These are phyloP conservation scores for Caenorhabditis remanei DNA, from an alignment of 1,140 invertebrate genomes.

Conservation along the genomic window DNA sequence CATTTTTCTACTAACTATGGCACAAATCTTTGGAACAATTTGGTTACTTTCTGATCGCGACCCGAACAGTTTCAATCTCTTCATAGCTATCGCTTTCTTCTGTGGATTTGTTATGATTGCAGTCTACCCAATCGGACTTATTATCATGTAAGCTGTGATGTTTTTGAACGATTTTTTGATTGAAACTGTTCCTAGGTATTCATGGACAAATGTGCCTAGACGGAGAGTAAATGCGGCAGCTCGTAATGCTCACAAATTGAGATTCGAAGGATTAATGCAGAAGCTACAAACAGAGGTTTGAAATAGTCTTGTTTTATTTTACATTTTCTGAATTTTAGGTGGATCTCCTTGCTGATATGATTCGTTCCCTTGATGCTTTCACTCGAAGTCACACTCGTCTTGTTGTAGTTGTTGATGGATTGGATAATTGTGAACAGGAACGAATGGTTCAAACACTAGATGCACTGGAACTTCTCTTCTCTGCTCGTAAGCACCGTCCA, in stretches of 20 bases:
- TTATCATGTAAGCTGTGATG: constrained; percentile 13
- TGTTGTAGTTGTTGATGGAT: constrained; percentile 94
- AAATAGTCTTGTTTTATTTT: background rate
- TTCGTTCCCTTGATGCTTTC: constrained; percentile 78
- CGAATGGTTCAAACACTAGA: constrained; percentile 83
- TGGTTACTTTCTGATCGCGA: constrained; percentile 61
- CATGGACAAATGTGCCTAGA: constrained; percentile 81
- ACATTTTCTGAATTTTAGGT: constrained; percentile 79
- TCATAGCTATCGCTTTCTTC: constrained; percentile 50
- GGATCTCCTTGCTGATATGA: constrained; percentile 87
- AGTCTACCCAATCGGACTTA: background rate
- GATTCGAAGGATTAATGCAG: constrained; percentile 78
- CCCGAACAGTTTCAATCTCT: constrained; percentile 26
- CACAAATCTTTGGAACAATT: constrained; percentile 59
- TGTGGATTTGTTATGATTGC: constrained; percentile 35
- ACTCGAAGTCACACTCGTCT: constrained; percentile 75
- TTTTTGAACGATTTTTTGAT: background rate
- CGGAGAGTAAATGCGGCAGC: constrained; percentile 71
- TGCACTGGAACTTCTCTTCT: constrained; percentile 91
- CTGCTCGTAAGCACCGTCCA: constrained; percentile 74
- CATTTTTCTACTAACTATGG: constrained; percentile 25
- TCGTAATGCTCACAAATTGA: constrained; percentile 72
- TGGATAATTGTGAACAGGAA: constrained; percentile 94
- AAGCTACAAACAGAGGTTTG: constrained; percentile 82
- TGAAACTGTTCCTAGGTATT: background rate